A percentile compares a stretch with the other conserved stretches of the same genome.
These are phyloP conservation scores for Philopedon plagiatum DNA, from an alignment of 2,888 invertebrate genomes.

Conservation along the genomic window DNA sequence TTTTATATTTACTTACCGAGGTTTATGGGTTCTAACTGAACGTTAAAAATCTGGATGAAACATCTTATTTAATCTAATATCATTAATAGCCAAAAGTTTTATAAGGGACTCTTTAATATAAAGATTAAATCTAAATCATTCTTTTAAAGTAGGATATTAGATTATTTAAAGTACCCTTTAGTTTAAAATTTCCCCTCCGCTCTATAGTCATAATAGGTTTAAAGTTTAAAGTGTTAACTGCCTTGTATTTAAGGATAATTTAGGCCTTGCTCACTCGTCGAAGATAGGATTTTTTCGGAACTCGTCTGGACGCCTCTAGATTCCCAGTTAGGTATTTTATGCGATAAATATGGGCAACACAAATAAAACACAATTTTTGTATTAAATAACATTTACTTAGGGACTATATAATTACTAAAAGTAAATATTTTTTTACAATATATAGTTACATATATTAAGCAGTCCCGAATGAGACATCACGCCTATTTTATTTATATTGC, in stretches of 20 bases:
- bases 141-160: conserved; percentile 55
- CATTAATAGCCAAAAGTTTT: background rate
- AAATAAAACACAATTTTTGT: conserved; percentile 42
- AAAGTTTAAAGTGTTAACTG: conserved; percentile 17
- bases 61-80: background rate
- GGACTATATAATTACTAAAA: conserved; percentile 57
- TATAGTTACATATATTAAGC: conserved; percentile 54
- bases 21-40: too few relatives aligned
- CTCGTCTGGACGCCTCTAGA: too few relatives aligned
- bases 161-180: conserved; percentile 55
- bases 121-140: conserved; percentile 26
- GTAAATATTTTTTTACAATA: conserved; percentile 59
- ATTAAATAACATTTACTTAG: conserved; percentile 65
- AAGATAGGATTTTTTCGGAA: too few relatives aligned
- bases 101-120: background rate
- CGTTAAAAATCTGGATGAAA: background rate
- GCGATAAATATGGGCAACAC: too few relatives aligned
- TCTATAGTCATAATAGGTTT: background rate
- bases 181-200: background rate
- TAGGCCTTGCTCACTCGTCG: too few relatives aligned
- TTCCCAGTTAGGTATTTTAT: too few relatives aligned
- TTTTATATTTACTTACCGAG: too few relatives aligned
- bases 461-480: conserved; percentile 38
- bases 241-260: conserved; percentile 9
- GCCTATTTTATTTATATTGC: conserved; percentile 61